A percentile compares a stretch with the other conserved stretches of the same genome.
phyloP scores from a whole-genome alignment of 2,113 vertebrate species.

The Tyrannus savana region DNA sequence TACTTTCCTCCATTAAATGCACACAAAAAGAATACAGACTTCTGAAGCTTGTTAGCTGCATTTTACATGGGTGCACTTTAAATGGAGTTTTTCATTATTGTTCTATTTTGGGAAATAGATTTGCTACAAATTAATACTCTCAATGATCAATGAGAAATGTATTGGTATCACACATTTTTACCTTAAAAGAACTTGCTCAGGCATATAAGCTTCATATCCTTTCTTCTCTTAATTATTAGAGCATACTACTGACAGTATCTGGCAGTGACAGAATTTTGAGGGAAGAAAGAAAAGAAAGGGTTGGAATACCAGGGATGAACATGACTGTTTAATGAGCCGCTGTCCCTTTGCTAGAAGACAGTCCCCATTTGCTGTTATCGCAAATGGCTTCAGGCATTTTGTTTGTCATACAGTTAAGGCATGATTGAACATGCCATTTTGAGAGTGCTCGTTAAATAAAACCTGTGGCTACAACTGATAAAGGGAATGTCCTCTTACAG shows the following conservation, averaged over 20 bases:
- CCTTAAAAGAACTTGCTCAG: background rate
- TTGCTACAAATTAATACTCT: background rate
- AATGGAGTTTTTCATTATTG: background rate
- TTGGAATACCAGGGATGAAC: conserved; percentile 27
- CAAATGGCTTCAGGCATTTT: conserved; percentile 21
- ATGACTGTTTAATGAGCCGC: background rate
- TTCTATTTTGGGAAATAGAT: background rate
- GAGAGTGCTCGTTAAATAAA: conserved; percentile 1
- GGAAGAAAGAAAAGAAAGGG: background rate
- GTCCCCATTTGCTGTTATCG: conserved; percentile 18
- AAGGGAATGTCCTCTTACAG: background rate
- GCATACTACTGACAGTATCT: background rate
- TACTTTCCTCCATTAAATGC: background rate
- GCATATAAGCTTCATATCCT: background rate
- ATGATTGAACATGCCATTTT: conserved; percentile 34
- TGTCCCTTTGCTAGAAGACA: background rate
- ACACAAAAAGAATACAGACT: background rate
- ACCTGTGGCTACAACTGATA: background rate
- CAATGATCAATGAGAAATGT: background rate
- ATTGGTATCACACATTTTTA: background rate
- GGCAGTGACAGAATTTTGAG: conserved; percentile 3
- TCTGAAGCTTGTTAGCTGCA: background rate
- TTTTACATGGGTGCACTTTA: background rate
- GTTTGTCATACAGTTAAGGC: conserved; percentile 18
- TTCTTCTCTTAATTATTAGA: background rate